Percentiles rank a stretch among this genome's conserved stretches.
phyloP scores from a whole-genome alignment of 1,140 invertebrate genomes.

The Delia radicum region DNA sequence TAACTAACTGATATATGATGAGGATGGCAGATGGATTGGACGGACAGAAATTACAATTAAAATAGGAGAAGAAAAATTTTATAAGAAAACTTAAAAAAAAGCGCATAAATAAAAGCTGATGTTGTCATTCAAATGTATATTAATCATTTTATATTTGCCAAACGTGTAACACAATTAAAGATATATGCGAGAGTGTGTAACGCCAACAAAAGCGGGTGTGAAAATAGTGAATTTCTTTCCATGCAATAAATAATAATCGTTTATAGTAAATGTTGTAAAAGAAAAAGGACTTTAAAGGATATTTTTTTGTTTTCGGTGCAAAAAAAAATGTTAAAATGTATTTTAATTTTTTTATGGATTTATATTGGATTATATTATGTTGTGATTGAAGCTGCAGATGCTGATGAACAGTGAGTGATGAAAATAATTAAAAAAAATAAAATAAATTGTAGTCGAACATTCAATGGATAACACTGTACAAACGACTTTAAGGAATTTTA shows the following conservation, averaged over 20 bases:
- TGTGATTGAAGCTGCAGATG: slow-evolving; percentile 4
- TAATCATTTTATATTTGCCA: slow-evolving; percentile 21
- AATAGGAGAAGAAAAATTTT: background rate
- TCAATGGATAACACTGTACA: no score
- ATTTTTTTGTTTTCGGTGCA: background rate
- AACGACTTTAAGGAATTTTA: no score
- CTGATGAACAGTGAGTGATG: slow-evolving; percentile 12
- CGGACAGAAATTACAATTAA: background rate
- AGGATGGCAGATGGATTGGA: background rate
- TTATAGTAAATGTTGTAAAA: background rate
- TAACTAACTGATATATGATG: background rate
- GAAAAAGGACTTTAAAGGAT: background rate
- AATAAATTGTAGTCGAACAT: no score
- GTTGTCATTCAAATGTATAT: slow-evolving; percentile 18
- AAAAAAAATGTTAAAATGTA: slow-evolving; percentile 2
- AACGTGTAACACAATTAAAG: background rate
- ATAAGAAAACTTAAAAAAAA: background rate
- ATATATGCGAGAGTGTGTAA: no score
- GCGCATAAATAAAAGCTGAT: slow-evolving; percentile 22
- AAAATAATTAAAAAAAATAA: background rate
- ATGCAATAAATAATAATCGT: no score
- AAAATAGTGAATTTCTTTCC: background rate
- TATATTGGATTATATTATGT: slow-evolving; percentile 1
- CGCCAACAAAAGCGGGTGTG: background rate
- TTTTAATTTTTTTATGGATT: slow-evolving; percentile 10